Base-by-base conservation (phyloP, 1,140 invertebrate species). In the Penaeus indicus region DNA sequence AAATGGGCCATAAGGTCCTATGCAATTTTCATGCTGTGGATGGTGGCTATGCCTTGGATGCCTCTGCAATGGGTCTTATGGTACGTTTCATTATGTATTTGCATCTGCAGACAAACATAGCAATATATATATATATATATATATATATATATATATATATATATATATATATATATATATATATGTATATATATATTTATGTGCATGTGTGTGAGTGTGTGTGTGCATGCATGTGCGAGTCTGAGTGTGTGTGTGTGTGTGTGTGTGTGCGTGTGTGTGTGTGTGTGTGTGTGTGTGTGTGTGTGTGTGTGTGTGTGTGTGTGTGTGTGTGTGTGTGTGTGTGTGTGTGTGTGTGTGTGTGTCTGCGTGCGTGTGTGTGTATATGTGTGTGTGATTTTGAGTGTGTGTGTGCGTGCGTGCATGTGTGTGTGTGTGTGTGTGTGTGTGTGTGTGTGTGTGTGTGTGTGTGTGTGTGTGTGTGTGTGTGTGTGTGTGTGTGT, bases 41-140 rank as follows among this genome's bases (percentile, higher is more conserved):
- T 32, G 32, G 32, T 2, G 2, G 32, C 32, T 32, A 32, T 32
- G 0, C 32, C 32, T 32, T 47, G 47, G 1, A 18, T 19, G 69
- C 21, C 8, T 27, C 19, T 75, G 11, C 16, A 75, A 75, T 75
- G 25, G 69, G 38, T 25, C 1, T 72, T 72, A 72, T 16, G 13
- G 21, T 72, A 72, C 2, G 13, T 72, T 2, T n/a, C 25, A 19
- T 25, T 18, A 25, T 81, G n/a, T 81, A 61, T 81, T 13, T 81
- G 13, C 61, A 18, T 61, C 7, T 81, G 13, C n/a, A n/a, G 7
- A 81, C 22, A 10, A 25, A 61, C 60, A 8, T 81, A 22, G 60
- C n/a, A n/a, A n/a, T n/a, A n/a, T n/a, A n/a, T n/a, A n/a, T n/a
- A 3, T 81, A 81, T 81, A 25, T 81, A 61, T 81, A 13, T 62